Base-by-base conservation (phyloP, 2,888 invertebrate genomes). In the Sepiola atlantica region DNA sequence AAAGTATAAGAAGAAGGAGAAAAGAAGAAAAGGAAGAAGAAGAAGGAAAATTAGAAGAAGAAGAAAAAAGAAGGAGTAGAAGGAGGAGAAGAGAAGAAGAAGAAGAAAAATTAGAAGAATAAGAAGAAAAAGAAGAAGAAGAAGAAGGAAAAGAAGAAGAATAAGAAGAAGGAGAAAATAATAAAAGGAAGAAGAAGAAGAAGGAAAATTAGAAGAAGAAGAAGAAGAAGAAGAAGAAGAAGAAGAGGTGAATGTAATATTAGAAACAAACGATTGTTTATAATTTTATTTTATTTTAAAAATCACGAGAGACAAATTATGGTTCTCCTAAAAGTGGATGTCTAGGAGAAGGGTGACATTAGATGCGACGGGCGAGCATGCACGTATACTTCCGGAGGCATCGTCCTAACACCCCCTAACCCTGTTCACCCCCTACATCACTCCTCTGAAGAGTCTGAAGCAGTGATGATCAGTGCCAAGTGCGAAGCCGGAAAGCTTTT, bases 401-500 rank as follows among this genome's bases (percentile, higher is more conserved):
- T 32, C n/a, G 77, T 77, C 77, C 77, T 24, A 8, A 45, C 45
- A 45, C 45, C 45, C 45, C 45, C 45, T 45, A 45, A 45, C 45
- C 45, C 45, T 45, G 45, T 8, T 45, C 45, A 45, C 45, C 45
- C 2, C 8, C 45, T n/a, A 45, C 45, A 4, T 45, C 45, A 45
- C 77, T 18, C 3, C n/a, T n/a, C 77, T 12, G 77, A 77, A 16
- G 45, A 45, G n/a, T n/a, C 32, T 77, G n/a, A n/a, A n/a, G 16
- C n/a, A n/a, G n/a, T n/a, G 32, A 77, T 77, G 32, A 77, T 77
- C 77, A n/a, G n/a, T 32, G 77, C 77, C 77, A 32, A 77, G n/a
- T 32, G 77, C 77, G n/a, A 77, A 77, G 77, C 77, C 77, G 77
- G 77, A 77, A 77, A 77, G n/a, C 77, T 77, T 77, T 77, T 77